Conservation (phyloP, 2,797 vertebrate genomes). For the Urosaurus nigricauda region DNA sequence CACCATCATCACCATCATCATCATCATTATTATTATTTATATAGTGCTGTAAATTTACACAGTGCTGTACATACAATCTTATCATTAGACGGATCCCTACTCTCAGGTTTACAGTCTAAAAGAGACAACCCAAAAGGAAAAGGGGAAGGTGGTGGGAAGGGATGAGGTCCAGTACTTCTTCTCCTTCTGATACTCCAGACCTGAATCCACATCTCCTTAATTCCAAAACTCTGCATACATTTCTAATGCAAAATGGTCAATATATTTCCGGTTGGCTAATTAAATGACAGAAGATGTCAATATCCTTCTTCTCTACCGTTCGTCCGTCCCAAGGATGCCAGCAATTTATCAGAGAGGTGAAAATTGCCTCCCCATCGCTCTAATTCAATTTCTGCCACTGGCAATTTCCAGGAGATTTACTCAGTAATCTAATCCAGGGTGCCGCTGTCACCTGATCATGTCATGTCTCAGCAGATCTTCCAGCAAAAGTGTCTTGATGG, state of each 20-base stretch:
- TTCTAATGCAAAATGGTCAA: not conserved
- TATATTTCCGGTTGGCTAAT: not conserved
- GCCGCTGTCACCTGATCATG: slow-evolving; percentile 16
- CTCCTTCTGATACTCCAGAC: not conserved
- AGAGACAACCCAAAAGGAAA: too few species aligned
- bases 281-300: not conserved
- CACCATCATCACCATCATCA: too few species aligned
- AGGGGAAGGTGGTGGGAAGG: too few species aligned
- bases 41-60: too few species aligned
- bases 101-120: too few species aligned
- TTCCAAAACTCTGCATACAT: not conserved
- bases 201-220: not conserved
- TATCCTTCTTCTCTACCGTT: not conserved
- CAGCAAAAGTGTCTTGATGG: slow-evolving; percentile 38
- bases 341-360: slow-evolving; percentile 28
- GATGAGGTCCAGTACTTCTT: too few species aligned
- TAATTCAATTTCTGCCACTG: slow-evolving; percentile 52
- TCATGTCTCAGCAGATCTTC: slow-evolving; percentile 1
- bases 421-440: slow-evolving; percentile 43
- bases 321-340: not conserved
- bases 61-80: too few species aligned
- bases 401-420: slow-evolving; percentile 47
- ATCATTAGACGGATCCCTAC: too few species aligned
- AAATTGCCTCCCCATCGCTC: slow-evolving; percentile 33
- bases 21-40: too few species aligned